These are phyloP conservation scores for Schlechtendalia chinensis DNA, from an alignment of 1,140 invertebrate genomes.

Conservation along the genomic window DNA sequence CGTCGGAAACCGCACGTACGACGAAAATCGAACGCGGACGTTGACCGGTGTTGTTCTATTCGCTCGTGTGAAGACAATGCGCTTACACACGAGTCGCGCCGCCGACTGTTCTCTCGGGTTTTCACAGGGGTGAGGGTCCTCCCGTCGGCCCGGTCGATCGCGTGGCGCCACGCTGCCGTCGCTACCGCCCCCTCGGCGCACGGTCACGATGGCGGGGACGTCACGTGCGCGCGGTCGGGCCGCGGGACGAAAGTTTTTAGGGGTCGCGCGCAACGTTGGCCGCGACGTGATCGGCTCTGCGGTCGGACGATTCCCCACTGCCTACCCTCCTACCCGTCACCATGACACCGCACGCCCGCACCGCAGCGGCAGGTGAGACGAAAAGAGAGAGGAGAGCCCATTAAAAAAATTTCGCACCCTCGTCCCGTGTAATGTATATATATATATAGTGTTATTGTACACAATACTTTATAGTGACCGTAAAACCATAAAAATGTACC, in stretches of 20 bases:
- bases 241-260: background rate
- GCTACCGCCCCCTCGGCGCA: background rate
- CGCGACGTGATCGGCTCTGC: conserved; percentile 6
- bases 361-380: background rate
- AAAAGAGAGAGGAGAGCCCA: background rate
- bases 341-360: background rate
- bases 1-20: background rate
- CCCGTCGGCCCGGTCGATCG: conserved; percentile 33
- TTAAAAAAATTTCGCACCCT: conserved; percentile 18
- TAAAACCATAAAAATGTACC: no score
- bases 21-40: background rate
- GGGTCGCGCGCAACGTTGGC: background rate
- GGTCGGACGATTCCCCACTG: background rate
- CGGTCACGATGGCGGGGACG: background rate
- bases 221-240: background rate
- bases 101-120: background rate
- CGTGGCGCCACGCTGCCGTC: conserved; percentile 18
- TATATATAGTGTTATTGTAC: no score
- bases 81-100: background rate
- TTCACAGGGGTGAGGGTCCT: conserved; percentile 25
- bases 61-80: background rate
- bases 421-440: background rate
- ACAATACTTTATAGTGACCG: no score
- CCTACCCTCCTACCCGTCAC: background rate
- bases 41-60: background rate